Evolutionary conservation across 1,140 invertebrate genomes (phyloP), one percentile per base, ranked within the genome.

Genomic region (Dolichoris vasculosae): DNA sequence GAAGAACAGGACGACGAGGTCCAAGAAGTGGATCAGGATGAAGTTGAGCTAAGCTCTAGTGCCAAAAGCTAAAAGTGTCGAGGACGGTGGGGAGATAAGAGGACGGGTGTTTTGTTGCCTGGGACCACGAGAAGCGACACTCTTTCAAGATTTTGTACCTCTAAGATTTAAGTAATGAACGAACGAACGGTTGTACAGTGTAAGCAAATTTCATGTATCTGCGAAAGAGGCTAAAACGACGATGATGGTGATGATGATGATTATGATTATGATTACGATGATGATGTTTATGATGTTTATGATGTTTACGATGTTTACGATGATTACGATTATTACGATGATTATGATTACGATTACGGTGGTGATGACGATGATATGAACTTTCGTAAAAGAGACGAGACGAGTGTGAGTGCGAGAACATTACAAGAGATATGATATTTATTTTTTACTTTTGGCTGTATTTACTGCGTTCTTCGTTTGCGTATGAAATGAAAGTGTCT

Each of bases 11-110:
- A 26, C 11, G 55, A 83, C 11, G 73, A 63, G 43, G 30, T 30
- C 3, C 76, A 84, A 55, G 76, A 80, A 23, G 83, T 59, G 7
- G 88, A 90, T n/a, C 71, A 88, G 23, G 88, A 89, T 23, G 86
- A 89, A 15, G 88, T 59, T 15, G 89, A 88, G 78, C 86, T 82
- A 71, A 89, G 83, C 84, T 87, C 87, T 80, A 89, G 89, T 90
- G 90, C 90, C 90, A 91, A 90, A 90, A 90, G 89, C 86, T 89
- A 89, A 80, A 80, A 90, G 87, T 90, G 87, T 89, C 80, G 88
- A 89, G 82, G 83, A 86, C 7, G 23, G 73, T 51, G 46, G n/a
- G n/a, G n/a, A 13, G 38, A 32, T 11, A 46, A 17, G 6, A 40
- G 23, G 71, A 82, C 75, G 73, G 46, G 82, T 48, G 86, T 82